Evolutionary conservation across 1,140 invertebrate species (phyloP).

Genomic region (honey bee (Apis mellifera)): DNA sequence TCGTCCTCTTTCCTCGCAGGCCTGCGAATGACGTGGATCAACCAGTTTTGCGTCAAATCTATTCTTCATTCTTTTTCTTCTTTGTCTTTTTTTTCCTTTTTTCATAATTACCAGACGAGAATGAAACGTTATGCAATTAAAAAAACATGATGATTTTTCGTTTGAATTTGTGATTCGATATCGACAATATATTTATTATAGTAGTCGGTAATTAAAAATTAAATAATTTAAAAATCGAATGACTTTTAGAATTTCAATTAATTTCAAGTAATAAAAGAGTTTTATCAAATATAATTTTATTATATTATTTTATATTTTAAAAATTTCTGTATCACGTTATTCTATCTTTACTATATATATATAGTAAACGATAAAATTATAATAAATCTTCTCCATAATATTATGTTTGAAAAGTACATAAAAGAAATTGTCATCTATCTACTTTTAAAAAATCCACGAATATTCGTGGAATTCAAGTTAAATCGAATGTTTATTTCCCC

Average conservation of each 20-base stretch:
- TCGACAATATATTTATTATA: no score
- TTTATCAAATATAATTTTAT: no score
- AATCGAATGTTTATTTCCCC: background rate
- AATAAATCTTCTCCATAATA: background rate
- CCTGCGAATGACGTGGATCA: background rate
- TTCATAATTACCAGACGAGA: background rate
- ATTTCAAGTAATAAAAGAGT: no score
- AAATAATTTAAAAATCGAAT: no score
- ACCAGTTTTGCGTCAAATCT: constrained; percentile 4
- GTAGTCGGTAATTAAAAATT: no score
- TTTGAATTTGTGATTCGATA: background rate
- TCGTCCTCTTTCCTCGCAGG: background rate
- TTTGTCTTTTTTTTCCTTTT: background rate
- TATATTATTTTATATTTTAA: no score
- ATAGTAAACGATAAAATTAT: background rate
- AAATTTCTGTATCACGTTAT: no score
- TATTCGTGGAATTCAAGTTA: background rate
- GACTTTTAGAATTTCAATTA: no score
- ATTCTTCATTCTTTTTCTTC: background rate
- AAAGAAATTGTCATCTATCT: background rate
- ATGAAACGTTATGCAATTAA: background rate
- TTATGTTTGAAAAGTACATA: background rate
- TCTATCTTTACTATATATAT: no score
- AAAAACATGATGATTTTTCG: background rate
- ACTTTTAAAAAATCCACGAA: background rate